Conservation (phyloP, 2,797 vertebrate species). For the Stomatorhinus walkeri region DNA sequence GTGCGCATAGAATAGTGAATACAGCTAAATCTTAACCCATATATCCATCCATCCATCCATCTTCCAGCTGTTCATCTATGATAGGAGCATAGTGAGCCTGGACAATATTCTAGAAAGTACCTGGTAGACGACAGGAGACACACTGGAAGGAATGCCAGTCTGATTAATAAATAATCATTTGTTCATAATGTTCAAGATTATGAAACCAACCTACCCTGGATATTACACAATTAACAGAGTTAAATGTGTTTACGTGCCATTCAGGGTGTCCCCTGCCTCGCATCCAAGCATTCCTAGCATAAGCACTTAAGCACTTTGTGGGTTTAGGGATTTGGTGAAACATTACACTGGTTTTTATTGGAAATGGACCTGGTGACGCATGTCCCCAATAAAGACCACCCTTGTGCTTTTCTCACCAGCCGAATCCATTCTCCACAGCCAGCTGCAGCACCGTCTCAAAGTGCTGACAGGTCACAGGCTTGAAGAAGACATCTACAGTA, state of each 20-base stretch:
- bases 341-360: neutral
- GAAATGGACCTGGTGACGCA: neutral
- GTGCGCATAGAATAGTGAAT: neutral
- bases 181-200: neutral
- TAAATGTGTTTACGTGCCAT: neutral
- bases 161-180: neutral
- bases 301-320: neutral
- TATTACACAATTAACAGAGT: neutral
- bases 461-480: constrained; percentile 55
- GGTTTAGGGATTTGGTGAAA: neutral
- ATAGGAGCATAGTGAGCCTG: neutral
- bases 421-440: constrained; percentile 68
- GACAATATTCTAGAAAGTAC: neutral
- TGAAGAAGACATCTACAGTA: constrained; percentile 64
- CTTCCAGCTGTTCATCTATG: neutral
- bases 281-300: neutral
- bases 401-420: constrained; percentile 62
- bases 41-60: neutral
- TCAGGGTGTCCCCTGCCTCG: neutral
- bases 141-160: neutral
- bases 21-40: neutral
- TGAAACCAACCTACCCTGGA: neutral
- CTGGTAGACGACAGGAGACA: neutral
- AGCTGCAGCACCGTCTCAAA: constrained; percentile 73
- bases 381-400: neutral